phyloP scores from a whole-genome alignment of 2,113 vertebrate genomes.

The Platysteira castanea region DNA sequence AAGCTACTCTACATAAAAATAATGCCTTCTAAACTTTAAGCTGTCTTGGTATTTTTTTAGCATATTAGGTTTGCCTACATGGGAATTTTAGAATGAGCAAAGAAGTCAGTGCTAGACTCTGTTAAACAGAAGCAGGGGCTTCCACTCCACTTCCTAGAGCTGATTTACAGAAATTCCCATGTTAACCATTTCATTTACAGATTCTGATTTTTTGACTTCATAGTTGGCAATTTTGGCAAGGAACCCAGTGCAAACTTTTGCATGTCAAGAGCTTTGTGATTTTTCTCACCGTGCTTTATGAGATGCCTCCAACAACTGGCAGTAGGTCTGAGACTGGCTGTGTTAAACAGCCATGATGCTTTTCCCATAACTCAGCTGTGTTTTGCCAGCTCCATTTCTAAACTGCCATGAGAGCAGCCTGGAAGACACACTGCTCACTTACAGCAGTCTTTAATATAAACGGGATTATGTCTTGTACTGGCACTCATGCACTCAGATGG shows the following conservation, averaged over 20 bases:
- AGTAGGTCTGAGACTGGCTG: neutral
- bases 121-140: neutral
- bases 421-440: slow-evolving; percentile 42
- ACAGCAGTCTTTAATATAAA: neutral
- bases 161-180: neutral
- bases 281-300: neutral
- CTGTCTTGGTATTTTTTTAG: neutral
- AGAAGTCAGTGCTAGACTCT: neutral
- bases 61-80: neutral
- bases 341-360: neutral
- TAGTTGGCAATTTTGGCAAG: neutral
- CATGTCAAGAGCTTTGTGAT: neutral
- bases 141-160: neutral
- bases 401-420: slow-evolving; percentile 43
- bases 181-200: slow-evolving; percentile 14
- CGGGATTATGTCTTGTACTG: neutral
- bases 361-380: neutral
- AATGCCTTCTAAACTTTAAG: neutral
- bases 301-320: neutral
- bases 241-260: neutral
- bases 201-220: neutral
- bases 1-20: neutral
- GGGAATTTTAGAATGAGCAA: neutral
- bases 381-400: slow-evolving; percentile 26
- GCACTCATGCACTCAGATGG: neutral